Evolutionary conservation across 2,888 invertebrate species (phyloP).

Genomic region (Sceliomorpha sp.): DNA sequence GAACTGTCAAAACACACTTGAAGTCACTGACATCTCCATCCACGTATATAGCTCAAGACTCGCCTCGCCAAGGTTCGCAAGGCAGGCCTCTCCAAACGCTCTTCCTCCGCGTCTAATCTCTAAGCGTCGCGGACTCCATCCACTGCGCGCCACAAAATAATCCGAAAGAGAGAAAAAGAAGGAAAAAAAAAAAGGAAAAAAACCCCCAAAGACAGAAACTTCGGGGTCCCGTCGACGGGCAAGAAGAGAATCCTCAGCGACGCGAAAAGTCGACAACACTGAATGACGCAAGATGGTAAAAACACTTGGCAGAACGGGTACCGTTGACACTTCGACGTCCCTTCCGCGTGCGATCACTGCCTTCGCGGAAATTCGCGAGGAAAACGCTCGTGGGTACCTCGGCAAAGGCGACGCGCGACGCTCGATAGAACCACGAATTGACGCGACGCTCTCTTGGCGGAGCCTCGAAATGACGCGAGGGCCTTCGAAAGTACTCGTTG

Average conservation of each 20-base stretch:
- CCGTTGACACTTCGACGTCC: constrained; percentile 3
- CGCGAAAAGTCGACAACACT: constrained; percentile 8
- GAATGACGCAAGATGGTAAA: background rate
- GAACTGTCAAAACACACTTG: constrained; percentile 72
- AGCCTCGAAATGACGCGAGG: too few species aligned
- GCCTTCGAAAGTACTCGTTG: too few species aligned
- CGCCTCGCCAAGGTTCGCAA: constrained; percentile 1
- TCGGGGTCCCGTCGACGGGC: too few species aligned
- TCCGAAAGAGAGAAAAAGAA: too few species aligned
- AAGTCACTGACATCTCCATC: constrained; percentile 71
- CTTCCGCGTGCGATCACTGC: too few species aligned
- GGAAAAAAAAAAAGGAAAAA: constrained; percentile 10
- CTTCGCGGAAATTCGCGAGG: background rate
- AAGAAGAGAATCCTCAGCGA: too few species aligned
- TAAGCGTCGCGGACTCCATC: constrained; percentile 34
- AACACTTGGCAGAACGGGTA: constrained; percentile 2
- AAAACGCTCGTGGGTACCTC: too few species aligned
- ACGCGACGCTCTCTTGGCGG: too few species aligned
- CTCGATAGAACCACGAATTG: too few species aligned
- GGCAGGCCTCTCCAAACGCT: constrained; percentile 4
- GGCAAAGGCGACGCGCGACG: too few species aligned
- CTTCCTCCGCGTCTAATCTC: constrained; percentile 6
- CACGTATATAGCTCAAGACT: constrained; percentile 33
- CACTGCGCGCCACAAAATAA: constrained; percentile 10
- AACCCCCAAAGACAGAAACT: too few species aligned